Base-by-base conservation (phyloP, 2,113 vertebrate species). In the Pelusios castaneus region DNA sequence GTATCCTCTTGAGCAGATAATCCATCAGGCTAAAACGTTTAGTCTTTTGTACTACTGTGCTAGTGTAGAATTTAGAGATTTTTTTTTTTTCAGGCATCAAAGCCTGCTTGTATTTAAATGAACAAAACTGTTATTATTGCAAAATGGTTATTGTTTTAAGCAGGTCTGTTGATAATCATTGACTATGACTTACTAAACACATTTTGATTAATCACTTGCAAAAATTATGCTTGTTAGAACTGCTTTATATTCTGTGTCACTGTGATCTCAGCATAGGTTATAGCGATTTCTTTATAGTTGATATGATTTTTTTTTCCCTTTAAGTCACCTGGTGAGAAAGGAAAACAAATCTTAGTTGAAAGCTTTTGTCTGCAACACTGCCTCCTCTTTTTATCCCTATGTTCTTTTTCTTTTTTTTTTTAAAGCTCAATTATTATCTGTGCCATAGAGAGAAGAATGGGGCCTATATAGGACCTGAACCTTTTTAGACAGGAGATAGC, bases 381-480 rank as follows among this genome's bases (percentile, higher is more conserved):
- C 97, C 96, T 91, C 87, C 97, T 96, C 96, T 97, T 98, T 96
- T 96, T 95, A 97, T 97, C 97, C 94, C 79, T 97, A 96, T 95
- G 94, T 97, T 97, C 97, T 98, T n/a, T n/a, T n/a, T n/a, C n/a
- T n/a, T n/a, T n/a, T n/a, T n/a, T n/a, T n/a, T n/a, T n/a, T n/a
- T n/a, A n/a, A n/a, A 97, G 98, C 97, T 98, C 98, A 98, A 99
- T 99, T 99, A 99, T 99, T 99, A 98, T 98, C 97, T 98, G 96
- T 97, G 96, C 96, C 93, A 95, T 92, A 94, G 96, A 96, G 98
- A 97, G 96, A 98, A 98, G 98, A 98, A 98, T 98, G 98, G 98
- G 98, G 98, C 98, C 98, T 99, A 97, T 97, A 97, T 96, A 98
- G 98, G 99, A 99, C 98, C 98, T 98, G 97, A 98, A 98, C 98